Conservation (phyloP, 2,113 vertebrate genomes). For the Nesoenas mayeri region DNA sequence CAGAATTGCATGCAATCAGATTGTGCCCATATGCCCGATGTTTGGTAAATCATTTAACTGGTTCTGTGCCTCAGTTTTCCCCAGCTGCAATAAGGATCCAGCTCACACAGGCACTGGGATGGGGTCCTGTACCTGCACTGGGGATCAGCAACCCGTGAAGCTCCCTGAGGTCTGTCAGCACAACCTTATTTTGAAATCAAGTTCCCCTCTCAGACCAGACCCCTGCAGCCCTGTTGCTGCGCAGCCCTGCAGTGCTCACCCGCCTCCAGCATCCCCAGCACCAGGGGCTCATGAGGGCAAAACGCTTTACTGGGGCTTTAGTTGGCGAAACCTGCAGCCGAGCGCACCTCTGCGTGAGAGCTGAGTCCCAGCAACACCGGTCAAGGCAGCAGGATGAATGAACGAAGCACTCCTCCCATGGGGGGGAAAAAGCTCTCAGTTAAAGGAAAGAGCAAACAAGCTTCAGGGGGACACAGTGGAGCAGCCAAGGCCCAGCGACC, state of each 20-base stretch:
- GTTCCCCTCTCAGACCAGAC: neutral
- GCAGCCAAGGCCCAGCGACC: accelerated
- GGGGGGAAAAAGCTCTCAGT: neutral
- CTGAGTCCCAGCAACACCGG: neutral
- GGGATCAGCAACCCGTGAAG: neutral
- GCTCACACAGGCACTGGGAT: neutral
- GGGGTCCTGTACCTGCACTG: neutral
- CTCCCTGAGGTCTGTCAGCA: neutral
- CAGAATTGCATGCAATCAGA: neutral
- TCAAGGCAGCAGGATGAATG: neutral
- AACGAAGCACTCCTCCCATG: neutral
- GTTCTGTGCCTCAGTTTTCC: neutral
- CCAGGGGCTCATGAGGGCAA: neutral
- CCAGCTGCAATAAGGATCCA: neutral
- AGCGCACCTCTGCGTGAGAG: accelerated
- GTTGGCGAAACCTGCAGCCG: neutral
- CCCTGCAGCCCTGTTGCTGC: accelerated
- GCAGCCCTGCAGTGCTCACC: neutral
- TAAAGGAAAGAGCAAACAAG: neutral
- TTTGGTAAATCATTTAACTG: conserved; percentile 35
- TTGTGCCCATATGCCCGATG: neutral
- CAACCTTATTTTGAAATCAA: neutral
- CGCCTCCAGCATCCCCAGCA: neutral
- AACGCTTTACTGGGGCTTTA: accelerated
- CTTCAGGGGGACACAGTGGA: neutral